A percentile compares a stretch with the other conserved stretches of the same genome.
Evolutionary conservation across 2,888 invertebrate species (phyloP).

Genomic region (Urechis unicinctus): DNA sequence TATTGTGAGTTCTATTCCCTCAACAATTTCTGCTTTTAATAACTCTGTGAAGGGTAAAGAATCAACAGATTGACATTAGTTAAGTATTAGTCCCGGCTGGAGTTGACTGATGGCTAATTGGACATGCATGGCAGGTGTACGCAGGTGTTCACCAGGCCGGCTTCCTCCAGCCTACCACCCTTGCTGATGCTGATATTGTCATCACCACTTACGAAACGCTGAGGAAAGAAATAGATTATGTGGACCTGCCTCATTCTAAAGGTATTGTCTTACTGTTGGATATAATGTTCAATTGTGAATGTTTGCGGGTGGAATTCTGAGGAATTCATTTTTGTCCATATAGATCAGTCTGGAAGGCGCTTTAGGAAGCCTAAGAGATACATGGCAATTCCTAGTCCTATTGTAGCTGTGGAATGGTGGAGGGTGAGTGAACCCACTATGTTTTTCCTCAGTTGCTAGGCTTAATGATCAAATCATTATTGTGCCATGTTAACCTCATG

Average conservation of each 20-base stretch:
- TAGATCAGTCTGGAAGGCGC: constrained; percentile 32
- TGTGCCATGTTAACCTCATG: no score
- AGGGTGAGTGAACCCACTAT: no score
- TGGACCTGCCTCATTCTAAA: constrained; percentile 55
- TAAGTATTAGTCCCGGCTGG: no score
- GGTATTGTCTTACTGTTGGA: constrained; percentile 22
- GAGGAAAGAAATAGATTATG: constrained; percentile 59
- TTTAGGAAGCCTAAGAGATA: constrained; percentile 61
- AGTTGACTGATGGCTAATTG: no score
- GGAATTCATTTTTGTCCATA: no score
- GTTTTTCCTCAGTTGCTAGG: no score
- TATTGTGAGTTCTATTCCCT: constrained; percentile 39
- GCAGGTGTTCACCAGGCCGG: constrained; percentile 55
- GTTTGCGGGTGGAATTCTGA: no score
- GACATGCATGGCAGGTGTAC: constrained; percentile 48
- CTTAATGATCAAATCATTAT: no score
- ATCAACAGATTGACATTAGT: no score
- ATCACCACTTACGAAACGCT: constrained; percentile 67
- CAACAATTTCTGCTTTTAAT: no score
- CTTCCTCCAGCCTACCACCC: constrained; percentile 59
- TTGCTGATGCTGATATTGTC: constrained; percentile 65
- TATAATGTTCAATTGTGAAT: no score
- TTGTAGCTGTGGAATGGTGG: constrained; percentile 70
- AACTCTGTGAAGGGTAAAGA: no score
- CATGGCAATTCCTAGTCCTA: constrained; percentile 61